A percentile compares a stretch with the other conserved stretches of the same genome.
Evolutionary conservation across 2,888 invertebrate species (phyloP).

Genomic region (Andricus quercusramuli): DNA sequence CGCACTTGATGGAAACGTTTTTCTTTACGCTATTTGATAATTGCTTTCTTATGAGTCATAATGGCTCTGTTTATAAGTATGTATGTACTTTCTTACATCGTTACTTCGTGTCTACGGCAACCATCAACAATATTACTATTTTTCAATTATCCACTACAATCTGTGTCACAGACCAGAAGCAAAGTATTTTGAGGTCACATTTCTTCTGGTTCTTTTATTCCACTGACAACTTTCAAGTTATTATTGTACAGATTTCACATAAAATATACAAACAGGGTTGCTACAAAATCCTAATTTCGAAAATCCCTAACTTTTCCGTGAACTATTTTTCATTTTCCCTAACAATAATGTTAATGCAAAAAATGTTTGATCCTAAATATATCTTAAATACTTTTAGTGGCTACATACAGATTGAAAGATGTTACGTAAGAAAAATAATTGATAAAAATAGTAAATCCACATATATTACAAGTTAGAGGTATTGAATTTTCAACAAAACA

Average conservation of each 20-base stretch:
- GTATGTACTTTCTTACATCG: background rate
- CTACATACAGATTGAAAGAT: too few relatives aligned
- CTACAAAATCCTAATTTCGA: too few relatives aligned
- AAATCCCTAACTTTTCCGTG: too few relatives aligned
- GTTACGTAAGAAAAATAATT: too few relatives aligned
- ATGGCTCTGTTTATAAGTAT: too few relatives aligned
- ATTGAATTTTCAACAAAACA: too few relatives aligned
- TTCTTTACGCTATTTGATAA: slow-evolving; percentile 1
- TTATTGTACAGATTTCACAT: background rate
- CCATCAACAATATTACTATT: background rate
- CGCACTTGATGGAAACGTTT: background rate
- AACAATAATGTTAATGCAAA: too few relatives aligned
- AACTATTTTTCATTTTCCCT: too few relatives aligned
- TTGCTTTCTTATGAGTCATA: slow-evolving; percentile 4
- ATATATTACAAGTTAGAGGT: too few relatives aligned
- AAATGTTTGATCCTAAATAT: too few relatives aligned
- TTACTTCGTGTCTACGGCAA: background rate
- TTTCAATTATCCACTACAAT: background rate
- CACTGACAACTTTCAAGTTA: background rate
- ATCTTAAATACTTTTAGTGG: too few relatives aligned
- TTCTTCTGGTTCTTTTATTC: background rate
- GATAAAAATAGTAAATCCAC: too few relatives aligned
- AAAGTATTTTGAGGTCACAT: background rate
- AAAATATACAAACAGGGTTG: background rate
- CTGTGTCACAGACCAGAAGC: background rate